Percentiles rank a stretch among this genome's conserved stretches.
phyloP scores from a whole-genome alignment of 2,888 invertebrate genomes.

The Cosmorhoe ocellata region DNA sequence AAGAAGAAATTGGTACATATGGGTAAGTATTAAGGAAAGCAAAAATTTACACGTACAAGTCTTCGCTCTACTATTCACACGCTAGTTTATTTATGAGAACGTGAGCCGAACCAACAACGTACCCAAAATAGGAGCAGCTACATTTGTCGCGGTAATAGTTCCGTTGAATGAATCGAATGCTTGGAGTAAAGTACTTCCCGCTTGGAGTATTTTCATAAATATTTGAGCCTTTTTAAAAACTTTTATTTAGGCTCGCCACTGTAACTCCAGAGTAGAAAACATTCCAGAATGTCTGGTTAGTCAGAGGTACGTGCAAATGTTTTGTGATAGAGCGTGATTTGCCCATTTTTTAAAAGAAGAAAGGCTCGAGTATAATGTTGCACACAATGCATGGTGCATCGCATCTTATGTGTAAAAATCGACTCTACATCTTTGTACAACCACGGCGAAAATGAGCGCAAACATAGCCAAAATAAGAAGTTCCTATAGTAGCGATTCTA shows the following conservation, averaged over 20 bases:
- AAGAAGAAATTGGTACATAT: no score
- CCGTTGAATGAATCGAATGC: neutral
- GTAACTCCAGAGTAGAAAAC: no score
- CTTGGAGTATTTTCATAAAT: no score
- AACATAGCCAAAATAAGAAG: constrained; percentile 29
- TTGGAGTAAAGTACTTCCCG: neutral
- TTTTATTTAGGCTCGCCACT: neutral
- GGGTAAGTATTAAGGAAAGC: no score
- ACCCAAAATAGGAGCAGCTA: constrained; percentile 1
- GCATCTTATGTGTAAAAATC: no score
- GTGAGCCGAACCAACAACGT: neutral
- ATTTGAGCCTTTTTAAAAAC: no score
- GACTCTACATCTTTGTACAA: neutral
- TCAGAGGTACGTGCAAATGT: no score
- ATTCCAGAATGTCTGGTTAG: no score
- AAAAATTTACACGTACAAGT: neutral
- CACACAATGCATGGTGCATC: no score
- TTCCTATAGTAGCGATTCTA: constrained; percentile 44
- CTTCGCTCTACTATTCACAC: constrained; percentile 3
- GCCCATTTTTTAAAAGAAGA: no score
- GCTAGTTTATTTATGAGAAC: constrained; percentile 9
- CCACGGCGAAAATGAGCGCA: neutral
- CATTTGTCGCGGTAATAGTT: neutral
- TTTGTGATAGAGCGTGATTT: no score
- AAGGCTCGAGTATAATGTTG: no score